Evolutionary conservation across 2,113 vertebrate genomes (phyloP).

Genomic region (Cricetomys ansorgei): DNA sequence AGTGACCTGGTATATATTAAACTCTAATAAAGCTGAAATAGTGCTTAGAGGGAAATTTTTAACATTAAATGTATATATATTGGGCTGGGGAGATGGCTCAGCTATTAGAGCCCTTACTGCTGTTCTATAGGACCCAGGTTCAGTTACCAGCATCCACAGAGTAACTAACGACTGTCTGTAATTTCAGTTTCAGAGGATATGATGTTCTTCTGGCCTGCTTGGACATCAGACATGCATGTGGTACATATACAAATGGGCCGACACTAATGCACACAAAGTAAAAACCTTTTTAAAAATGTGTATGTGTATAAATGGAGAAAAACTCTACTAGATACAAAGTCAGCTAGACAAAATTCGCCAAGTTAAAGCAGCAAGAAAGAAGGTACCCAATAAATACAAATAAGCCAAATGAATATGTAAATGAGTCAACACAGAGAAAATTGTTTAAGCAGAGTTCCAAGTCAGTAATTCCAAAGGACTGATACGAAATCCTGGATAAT

Average conservation of each 20-base stretch:
- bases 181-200: not conserved
- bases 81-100: not conserved
- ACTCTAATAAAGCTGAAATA: slow-evolving; percentile 23
- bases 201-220: not conserved
- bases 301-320: not conserved
- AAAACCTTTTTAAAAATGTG: not conserved
- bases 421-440: not conserved
- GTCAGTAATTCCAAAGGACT: not conserved
- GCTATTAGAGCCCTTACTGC: not conserved
- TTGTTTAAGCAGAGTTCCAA: not conserved
- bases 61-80: not conserved
- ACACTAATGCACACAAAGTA: not conserved
- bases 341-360: slow-evolving; percentile 18
- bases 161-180: not conserved
- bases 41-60: not conserved
- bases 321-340: not conserved
- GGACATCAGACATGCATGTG: not conserved
- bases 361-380: not conserved
- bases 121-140: not conserved
- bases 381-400: not conserved
- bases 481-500: not conserved
- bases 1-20: not conserved
- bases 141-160: not conserved
- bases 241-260: not conserved
- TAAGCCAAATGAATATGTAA: slow-evolving; percentile 1